phyloP scores from a whole-genome alignment of 92 coral and sea anemone genomes.

The Anthopleura xanthogrammica region DNA sequence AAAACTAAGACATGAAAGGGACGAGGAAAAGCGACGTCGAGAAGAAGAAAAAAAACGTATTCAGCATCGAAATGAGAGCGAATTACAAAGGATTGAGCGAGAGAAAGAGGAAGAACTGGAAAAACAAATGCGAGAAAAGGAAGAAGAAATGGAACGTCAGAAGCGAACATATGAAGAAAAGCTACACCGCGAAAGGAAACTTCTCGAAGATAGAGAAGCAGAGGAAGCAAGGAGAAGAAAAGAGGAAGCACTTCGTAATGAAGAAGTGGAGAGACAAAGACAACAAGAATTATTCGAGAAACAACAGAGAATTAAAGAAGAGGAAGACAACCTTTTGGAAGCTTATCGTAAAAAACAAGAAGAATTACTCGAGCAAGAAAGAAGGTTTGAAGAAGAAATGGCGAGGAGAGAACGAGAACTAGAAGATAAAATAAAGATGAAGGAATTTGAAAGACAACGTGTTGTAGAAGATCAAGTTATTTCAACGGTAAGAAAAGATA shows the following conservation, averaged over 20 bases:
- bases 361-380: slow-evolving; percentile 84
- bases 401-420: slow-evolving; percentile 80
- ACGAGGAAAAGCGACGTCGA: slow-evolving; percentile 59
- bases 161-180: slow-evolving; percentile 62
- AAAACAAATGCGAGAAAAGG: slow-evolving; percentile 72
- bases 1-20: slow-evolving; percentile 52
- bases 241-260: slow-evolving; percentile 52
- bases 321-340: slow-evolving; percentile 83
- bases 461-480: slow-evolving; percentile 43
- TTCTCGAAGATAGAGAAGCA: slow-evolving; percentile 58
- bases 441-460: slow-evolving; percentile 51
- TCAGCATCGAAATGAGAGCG: slow-evolving; percentile 25
- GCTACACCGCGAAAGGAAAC: slow-evolving; percentile 59
- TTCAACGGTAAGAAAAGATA: slow-evolving; percentile 12
- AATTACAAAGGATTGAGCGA: slow-evolving; percentile 45
- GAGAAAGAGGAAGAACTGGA: slow-evolving; percentile 75
- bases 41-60: slow-evolving; percentile 60
- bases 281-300: slow-evolving; percentile 50
- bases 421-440: slow-evolving; percentile 55
- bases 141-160: slow-evolving; percentile 75
- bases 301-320: slow-evolving; percentile 75
- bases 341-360: slow-evolving; percentile 93
- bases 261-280: slow-evolving; percentile 37
- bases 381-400: slow-evolving; percentile 86
- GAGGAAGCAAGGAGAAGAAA: slow-evolving; percentile 51